Evolutionary conservation across 2,797 vertebrate genomes (phyloP).

Genomic region (Anableps anableps): DNA sequence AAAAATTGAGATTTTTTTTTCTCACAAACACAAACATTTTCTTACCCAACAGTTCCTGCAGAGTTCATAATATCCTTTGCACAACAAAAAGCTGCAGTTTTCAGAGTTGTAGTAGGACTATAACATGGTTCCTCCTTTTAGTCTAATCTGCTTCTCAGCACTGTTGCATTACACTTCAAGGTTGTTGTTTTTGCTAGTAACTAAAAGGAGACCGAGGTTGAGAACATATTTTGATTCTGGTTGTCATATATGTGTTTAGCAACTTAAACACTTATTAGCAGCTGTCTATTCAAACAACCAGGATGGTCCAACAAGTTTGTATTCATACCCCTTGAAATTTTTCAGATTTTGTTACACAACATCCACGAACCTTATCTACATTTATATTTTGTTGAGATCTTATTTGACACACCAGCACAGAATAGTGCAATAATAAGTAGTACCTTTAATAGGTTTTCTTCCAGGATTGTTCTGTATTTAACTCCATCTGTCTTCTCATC

Average conservation of each 20-base stretch:
- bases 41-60: not conserved
- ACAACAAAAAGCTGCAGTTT: slow-evolving; percentile 56
- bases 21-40: slow-evolving; percentile 3
- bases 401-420: no score
- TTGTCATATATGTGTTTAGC: slow-evolving; percentile 68
- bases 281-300: not conserved
- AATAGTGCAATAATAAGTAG: no score
- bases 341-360: no score
- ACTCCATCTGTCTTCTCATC: no score
- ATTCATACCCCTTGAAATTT: not conserved
- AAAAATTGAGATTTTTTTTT: slow-evolving; percentile 18
- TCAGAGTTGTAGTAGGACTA: slow-evolving; percentile 66
- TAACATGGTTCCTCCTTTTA: slow-evolving; percentile 64
- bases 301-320: not conserved
- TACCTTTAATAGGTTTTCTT: no score
- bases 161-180: slow-evolving; percentile 21
- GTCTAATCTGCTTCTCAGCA: slow-evolving; percentile 52
- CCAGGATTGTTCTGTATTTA: no score
- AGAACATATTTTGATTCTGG: slow-evolving; percentile 57
- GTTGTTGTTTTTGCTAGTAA: slow-evolving; percentile 57
- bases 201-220: slow-evolving; percentile 75
- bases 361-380: no score
- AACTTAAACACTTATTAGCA: slow-evolving; percentile 29
- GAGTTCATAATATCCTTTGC: not conserved
- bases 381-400: no score